A percentile compares a stretch with the other conserved stretches of the same genome.
Evolutionary conservation across 2,113 vertebrate species (phyloP).

Genomic region (Protomyctophum bolini): DNA sequence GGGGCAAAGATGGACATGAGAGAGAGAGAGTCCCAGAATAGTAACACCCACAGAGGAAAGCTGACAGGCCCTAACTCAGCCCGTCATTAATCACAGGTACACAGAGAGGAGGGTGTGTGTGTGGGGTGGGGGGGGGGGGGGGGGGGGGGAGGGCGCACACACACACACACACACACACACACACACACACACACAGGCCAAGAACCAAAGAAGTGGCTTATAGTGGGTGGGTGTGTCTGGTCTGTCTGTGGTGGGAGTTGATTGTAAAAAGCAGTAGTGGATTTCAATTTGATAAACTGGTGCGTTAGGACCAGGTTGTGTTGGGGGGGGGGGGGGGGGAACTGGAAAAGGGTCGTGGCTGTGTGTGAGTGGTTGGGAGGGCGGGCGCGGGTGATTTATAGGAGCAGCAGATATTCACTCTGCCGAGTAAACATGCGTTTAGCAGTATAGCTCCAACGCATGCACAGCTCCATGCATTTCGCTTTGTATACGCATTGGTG

Average conservation of each 20-base stretch:
- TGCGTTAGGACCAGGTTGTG: neutral
- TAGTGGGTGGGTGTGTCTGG: constrained; percentile 18
- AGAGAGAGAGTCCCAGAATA: constrained; percentile 66
- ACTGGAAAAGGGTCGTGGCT: neutral
- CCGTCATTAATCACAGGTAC: constrained; percentile 77
- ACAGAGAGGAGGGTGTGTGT: constrained; percentile 28
- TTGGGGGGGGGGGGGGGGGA: neutral
- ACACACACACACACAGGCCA: constrained; percentile 4
- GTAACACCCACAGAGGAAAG: constrained; percentile 67
- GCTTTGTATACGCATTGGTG: neutral
- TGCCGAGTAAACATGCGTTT: neutral
- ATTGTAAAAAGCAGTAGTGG: neutral
- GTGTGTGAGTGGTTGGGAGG: constrained; percentile 4
- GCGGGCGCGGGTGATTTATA: constrained; percentile 3
- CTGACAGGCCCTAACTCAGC: constrained; percentile 74
- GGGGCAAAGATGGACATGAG: neutral
- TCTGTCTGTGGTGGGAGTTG: neutral
- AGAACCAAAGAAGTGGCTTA: constrained; percentile 32
- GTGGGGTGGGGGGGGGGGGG: constrained; percentile 57
- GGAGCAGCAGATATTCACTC: neutral
- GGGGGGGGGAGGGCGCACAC: no score
- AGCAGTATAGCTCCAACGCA: neutral
- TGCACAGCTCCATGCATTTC: neutral
- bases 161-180: constrained; percentile 54
- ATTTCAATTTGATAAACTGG: constrained; percentile 31